Percentiles rank a stretch among this genome's conserved stretches.
Evolutionary conservation across 2,113 vertebrate genomes (phyloP).

Genomic region (Hemichromis elongatus): DNA sequence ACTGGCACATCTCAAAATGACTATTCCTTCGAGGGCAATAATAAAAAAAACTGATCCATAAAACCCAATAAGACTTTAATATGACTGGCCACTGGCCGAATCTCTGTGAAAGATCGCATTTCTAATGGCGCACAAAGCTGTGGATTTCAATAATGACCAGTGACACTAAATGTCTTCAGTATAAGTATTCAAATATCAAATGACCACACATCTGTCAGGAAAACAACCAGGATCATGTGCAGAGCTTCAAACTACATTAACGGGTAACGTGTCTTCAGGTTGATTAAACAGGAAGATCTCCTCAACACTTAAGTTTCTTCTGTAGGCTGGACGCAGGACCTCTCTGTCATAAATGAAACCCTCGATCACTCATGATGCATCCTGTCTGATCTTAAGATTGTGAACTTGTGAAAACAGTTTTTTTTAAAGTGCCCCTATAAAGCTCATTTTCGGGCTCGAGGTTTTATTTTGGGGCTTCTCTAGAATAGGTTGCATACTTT

Average conservation of each 20-base stretch:
- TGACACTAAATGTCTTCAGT: conserved; percentile 7
- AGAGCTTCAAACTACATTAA: not conserved
- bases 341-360: not conserved
- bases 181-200: not conserved
- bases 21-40: conserved; percentile 21
- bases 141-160: not conserved
- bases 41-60: conserved; percentile 6
- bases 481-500: not conserved
- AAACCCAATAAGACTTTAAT: conserved; percentile 4
- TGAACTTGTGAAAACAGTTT: not conserved
- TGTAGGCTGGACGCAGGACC: not conserved
- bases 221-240: not conserved
- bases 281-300: not conserved
- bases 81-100: conserved; percentile 7
- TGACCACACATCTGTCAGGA: not conserved
- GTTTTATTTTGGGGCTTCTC: not conserved
- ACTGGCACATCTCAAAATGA: conserved; percentile 12
- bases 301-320: not conserved
- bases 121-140: conserved; percentile 2
- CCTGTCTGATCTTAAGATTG: not conserved
- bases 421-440: not conserved
- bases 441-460: not conserved
- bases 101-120: conserved; percentile 23
- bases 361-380: not conserved
- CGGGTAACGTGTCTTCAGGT: not conserved